A percentile compares a stretch with the other conserved stretches of the same genome.
phyloP scores from a whole-genome alignment of 2,113 vertebrate genomes.

The Penelope pileata region DNA sequence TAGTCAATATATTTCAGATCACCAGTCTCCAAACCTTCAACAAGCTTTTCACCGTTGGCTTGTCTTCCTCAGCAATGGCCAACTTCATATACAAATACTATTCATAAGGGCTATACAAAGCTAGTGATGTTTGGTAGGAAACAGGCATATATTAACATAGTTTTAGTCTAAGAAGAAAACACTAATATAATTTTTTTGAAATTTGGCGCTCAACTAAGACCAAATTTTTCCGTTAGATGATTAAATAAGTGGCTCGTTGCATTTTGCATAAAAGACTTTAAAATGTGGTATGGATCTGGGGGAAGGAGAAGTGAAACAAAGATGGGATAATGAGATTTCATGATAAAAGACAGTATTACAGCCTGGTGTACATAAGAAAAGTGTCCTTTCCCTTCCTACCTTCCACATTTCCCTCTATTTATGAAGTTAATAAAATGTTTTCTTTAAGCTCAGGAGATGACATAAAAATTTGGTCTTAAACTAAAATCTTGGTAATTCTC shows the following conservation, averaged over 20 bases:
- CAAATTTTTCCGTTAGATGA: constrained; percentile 37
- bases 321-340: constrained; percentile 29
- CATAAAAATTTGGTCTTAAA: background rate
- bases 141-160: background rate
- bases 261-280: constrained; percentile 50
- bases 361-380: background rate
- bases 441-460: background rate
- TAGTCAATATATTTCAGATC: background rate
- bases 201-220: background rate
- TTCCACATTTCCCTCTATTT: background rate
- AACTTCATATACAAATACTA: background rate
- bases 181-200: background rate
- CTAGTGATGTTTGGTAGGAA: background rate
- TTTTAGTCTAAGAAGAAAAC: background rate
- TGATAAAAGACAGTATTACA: background rate
- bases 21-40: background rate
- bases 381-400: background rate
- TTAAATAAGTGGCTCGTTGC: background rate
- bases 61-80: background rate
- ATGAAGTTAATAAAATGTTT: background rate
- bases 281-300: background rate
- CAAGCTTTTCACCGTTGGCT: background rate
- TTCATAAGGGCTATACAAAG: background rate
- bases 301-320: constrained; percentile 65
- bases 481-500: background rate